Evolutionary conservation across 1,140 invertebrate genomes (phyloP), one percentile per base, ranked within the genome.

Genomic region (Brachionus rotundiformis): DNA sequence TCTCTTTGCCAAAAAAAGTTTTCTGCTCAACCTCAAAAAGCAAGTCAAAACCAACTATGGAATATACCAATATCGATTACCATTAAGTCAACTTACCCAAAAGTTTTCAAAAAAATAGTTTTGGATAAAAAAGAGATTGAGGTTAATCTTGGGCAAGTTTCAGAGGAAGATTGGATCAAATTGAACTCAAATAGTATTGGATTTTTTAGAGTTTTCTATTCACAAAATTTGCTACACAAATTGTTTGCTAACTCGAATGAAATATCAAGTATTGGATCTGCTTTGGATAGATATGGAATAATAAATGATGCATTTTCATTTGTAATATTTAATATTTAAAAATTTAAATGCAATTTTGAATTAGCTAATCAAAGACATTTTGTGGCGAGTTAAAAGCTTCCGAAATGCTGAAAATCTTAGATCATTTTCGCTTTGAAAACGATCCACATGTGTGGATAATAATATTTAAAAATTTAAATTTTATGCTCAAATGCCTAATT

Each of bases 61-160:
- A 92, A 94, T 90, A 92, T 98, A 59, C 96, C 96, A 0, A 71
- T 82, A 19, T 49, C 41, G 10, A 27, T 71, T 8, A 16, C 47
- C 7, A 71, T 25, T 3, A 54, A 71, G 59, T 81, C 79, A 11
- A 44, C 10, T 68, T 39, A 19, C n/a, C 29, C 54, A 5, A 10
- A 29, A n/a, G 13, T 81, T 41, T 31, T n/a, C 3, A 47, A 33
- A 71, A 29, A 10, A 7, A 1, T 71, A n/a, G 23, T 73, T 31
- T 19, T 82, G 36, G 41, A 82, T 33, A 71, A 29, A 59, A 47
- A 54, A 47, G 36, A 25, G 29, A 16, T 13, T 13, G 33, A 49
- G n/a, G 23, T 82, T 25, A 25, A 39, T 36, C 31, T 81, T 19
- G 79, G 54, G 2, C 7, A 29, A 7, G 7, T 81, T 6, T 3